phyloP scores from a whole-genome alignment of 2,113 vertebrate genomes.

The Xerus inauris region DNA sequence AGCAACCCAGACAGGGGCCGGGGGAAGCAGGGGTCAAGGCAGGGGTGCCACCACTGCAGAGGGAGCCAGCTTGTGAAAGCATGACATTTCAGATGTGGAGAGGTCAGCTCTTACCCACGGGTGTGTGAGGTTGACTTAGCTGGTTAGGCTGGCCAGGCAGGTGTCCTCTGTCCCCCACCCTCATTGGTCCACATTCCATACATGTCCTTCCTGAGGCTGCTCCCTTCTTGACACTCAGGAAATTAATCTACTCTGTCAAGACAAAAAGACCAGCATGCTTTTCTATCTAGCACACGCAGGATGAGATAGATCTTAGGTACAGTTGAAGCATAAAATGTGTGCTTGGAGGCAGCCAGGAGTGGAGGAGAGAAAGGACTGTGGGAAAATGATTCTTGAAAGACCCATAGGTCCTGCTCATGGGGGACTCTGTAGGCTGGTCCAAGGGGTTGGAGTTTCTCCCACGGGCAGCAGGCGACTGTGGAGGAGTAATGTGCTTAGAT shows the following conservation, averaged over 20 bases:
- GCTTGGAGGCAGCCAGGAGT: not conserved
- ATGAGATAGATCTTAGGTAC: not conserved
- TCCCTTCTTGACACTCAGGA: not conserved
- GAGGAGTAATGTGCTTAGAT: not conserved
- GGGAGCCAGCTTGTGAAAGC: not conserved
- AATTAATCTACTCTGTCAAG: slow-evolving; percentile 18
- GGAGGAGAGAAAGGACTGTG: not conserved
- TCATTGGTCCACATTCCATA: not conserved
- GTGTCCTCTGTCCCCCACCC: not conserved
- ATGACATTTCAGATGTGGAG: not conserved
- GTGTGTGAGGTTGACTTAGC: not conserved
- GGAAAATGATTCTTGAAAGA: not conserved
- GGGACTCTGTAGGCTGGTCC: not conserved
- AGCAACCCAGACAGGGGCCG: not conserved
- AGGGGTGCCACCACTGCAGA: not conserved
- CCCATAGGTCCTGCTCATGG: not conserved
- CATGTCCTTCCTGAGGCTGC: not conserved
- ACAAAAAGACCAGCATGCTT: slow-evolving; percentile 17
- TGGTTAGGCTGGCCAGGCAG: not conserved
- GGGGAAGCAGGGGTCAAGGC: not conserved
- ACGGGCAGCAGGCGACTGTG: not conserved
- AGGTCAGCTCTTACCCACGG: not conserved
- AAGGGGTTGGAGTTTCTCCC: not conserved
- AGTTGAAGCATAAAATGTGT: not conserved
- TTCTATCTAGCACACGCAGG: not conserved